A percentile compares a stretch with the other conserved stretches of the same genome.
Conservation (phyloP, 2,888 invertebrate genomes). For the Dermolepida albohirtum region DNA sequence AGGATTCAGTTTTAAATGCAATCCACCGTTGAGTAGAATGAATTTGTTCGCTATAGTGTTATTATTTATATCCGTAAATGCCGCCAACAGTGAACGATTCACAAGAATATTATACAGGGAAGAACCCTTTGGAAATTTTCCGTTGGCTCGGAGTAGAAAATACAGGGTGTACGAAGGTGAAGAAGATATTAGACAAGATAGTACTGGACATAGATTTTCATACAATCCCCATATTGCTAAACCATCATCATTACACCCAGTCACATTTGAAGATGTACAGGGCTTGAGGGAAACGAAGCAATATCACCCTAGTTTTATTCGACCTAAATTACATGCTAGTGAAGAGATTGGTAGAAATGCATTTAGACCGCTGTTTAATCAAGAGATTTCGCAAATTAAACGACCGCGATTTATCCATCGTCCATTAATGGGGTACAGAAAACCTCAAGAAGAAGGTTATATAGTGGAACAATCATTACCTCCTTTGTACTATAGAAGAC, state of each 20-base stretch:
- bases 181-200: conserved; percentile 13
- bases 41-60: not conserved
- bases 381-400: not conserved
- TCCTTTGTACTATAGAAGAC: conserved; percentile 4
- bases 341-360: not conserved
- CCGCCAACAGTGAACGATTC: not conserved
- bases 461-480: not conserved
- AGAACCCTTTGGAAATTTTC: conserved; percentile 7
- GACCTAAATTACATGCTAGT: no score
- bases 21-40: not conserved
- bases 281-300: not conserved
- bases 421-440: not conserved
- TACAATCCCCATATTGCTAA: not conserved
- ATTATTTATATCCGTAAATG: not conserved
- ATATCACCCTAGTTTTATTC: no score
- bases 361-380: not conserved
- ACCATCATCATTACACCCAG: not conserved
- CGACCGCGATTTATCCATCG: conserved; percentile 4
- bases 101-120: not conserved
- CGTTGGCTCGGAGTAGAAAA: conserved; percentile 7
- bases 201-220: conserved; percentile 3
- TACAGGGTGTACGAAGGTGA: conserved; percentile 14
- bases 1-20: not conserved
- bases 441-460: conserved; percentile 1
- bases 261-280: not conserved